Base-by-base conservation (phyloP, 2,888 invertebrate species). In the Amorpha juglandis region DNA sequence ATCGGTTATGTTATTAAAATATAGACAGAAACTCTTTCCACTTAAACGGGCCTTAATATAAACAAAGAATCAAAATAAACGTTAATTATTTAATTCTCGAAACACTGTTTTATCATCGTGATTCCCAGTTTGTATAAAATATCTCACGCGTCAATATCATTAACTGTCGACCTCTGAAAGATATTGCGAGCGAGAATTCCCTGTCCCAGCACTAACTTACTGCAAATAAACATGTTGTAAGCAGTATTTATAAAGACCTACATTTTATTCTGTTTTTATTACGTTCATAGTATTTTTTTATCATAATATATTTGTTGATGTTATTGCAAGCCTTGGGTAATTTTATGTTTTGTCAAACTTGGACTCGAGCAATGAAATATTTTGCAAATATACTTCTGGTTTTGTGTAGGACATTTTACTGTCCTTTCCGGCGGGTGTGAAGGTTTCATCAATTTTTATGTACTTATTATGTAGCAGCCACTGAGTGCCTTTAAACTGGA, bases 171-270 rank as follows among this genome's bases (percentile, higher is more conserved):
- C 58, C 58, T 58, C 42, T 55, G n/a, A 0, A 42, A 58, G 58
- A 58, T 55, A 38, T 12, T 42, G 58, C 38, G 8, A 9, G 12
- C 38, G 58, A 42, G 42, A 58, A 58, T 58, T 58, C 58, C 58
- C 58, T 19, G 14, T 14, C 4, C 27, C 52, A 14, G 19, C 12
- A 12, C 11, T 11, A 12, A 58, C 11, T 35, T 9, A 38, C 38
- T 21, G 27, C 27, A 27, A 27, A 51, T 27, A 51, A 52, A 58
- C 38, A 16, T 42, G 38, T 38, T n/a, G 27, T 27, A 27, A 58
- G 6, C 11, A 19, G 3, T 42, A 11, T 38, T 19, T 58, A 38
- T 38, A 53, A 53, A 27, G 9, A 7, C 16, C 38, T 58, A 27
- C 27, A 27, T 3, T 38, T 11, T 16, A 16, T 6, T 0, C 1